phyloP scores from a whole-genome alignment of 2,888 invertebrate species.

The Hypercompe scribonia region DNA sequence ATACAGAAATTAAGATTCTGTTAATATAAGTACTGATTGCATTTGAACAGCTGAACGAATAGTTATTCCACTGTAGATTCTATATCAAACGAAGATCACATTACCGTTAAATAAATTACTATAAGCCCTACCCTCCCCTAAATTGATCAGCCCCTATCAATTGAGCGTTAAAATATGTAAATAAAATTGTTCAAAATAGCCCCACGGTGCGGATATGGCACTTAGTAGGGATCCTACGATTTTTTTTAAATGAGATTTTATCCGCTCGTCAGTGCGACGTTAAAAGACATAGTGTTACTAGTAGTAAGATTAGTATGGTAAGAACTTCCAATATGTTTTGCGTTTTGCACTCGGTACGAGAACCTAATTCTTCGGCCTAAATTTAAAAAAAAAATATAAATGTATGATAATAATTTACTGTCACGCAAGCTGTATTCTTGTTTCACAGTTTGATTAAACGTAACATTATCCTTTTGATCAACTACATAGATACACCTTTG shows the following conservation, averaged over 20 bases:
- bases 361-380: neutral
- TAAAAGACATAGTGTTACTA: neutral
- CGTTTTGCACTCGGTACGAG: neutral
- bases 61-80: constrained; percentile 13
- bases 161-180: constrained; percentile 84
- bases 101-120: constrained; percentile 47
- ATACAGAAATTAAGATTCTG: neutral
- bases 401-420: neutral
- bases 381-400: too few species aligned
- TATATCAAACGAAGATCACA: constrained; percentile 22
- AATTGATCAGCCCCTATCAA: constrained; percentile 83
- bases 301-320: neutral
- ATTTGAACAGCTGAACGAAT: neutral
- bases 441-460: neutral
- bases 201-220: constrained; percentile 60
- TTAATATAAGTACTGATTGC: neutral
- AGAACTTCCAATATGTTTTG: too few species aligned
- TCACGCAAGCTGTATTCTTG: neutral
- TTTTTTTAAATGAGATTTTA: constrained; percentile 21
- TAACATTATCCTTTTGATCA: neutral
- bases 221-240: constrained; percentile 56
- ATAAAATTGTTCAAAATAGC: constrained; percentile 80
- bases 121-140: constrained; percentile 58
- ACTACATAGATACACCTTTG: too few species aligned
- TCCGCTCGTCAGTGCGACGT: constrained; percentile 1